Base-by-base conservation (phyloP, 2,113 vertebrate genomes). In the Pelusios castaneus region DNA sequence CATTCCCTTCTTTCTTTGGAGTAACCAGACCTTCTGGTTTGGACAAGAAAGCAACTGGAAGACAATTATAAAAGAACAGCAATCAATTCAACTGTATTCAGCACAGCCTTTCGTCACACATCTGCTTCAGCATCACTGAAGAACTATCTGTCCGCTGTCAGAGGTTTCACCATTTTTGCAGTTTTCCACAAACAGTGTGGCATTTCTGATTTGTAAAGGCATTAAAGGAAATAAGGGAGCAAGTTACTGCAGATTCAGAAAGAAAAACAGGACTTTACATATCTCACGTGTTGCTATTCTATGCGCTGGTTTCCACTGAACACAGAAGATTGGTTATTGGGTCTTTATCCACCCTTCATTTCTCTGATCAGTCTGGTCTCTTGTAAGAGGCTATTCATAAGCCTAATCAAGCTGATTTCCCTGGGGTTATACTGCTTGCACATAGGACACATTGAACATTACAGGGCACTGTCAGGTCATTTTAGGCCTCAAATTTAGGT, bases 31-130 rank as follows among this genome's bases (percentile, higher is more conserved):
- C 98, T 98, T 99, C 98, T 73, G 99, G 99, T 96, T 99, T 99
- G 80, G 98, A 98, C 47, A 99, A 98, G 97, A 99, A 98, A 76
- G 98, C 98, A 82, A 99, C 99, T 99, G 94, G 5, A 95, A 91
- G 95, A 89, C 60, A 85, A 49, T 91, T 80, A 67, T 41, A 12
- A 29, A 73, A 93, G 85, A 92, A 83, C 3, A 85, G 82, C 1
- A 82, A 85, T 67, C 80, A 87, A 56, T 75, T 75, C 76, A 1
- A 5, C 8, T 22, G 63, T n/a, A 38, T n/a, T n/a, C 63, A 22
- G n/a, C n/a, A 38, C 34, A 38, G 19, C 63, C 19, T 38, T 70
- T 70, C 38, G n/a, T 38, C n/a, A 70, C 34, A 10, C n/a, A n/a
- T 70, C 63, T 70, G 8, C 60, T 87, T 85, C 63, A 43, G 83